Evolutionary conservation across 1,140 invertebrate genomes (phyloP).

Genomic region (Musca domestica): DNA sequence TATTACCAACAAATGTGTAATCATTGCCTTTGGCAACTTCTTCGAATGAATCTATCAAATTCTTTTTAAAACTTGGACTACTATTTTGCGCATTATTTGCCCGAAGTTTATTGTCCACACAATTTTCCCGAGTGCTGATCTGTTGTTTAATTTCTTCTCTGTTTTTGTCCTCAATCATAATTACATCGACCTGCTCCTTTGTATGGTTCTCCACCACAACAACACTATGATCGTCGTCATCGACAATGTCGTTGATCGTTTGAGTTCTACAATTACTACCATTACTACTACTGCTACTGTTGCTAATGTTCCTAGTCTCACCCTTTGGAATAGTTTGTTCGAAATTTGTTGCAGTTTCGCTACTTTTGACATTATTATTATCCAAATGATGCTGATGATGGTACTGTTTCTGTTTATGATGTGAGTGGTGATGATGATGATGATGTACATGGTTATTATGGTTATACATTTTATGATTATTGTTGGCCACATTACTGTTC

Average conservation of each 20-base stretch:
- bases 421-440: neutral
- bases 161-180: no score
- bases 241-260: conserved; percentile 22
- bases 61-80: conserved; percentile 45
- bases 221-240: neutral
- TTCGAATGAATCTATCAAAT: conserved; percentile 46
- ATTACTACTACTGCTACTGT: conserved; percentile 17
- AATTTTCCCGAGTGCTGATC: no score
- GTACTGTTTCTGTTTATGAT: conserved; percentile 11
- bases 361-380: conserved; percentile 10
- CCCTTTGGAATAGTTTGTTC: neutral
- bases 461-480: neutral
- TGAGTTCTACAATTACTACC: conserved; percentile 12
- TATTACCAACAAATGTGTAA: no score
- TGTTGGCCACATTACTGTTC: neutral
- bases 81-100: neutral
- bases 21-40: conserved; percentile 15
- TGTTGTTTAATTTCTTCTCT: no score
- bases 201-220: no score
- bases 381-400: conserved; percentile 34
- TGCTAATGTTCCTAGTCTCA: conserved; percentile 21
- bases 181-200: no score
- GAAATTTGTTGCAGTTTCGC: conserved; percentile 26
- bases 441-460: neutral
- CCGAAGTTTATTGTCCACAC: no score